Conservation (phyloP, 2,113 vertebrate genomes). For the Oncorhynchus clarkii region DNA sequence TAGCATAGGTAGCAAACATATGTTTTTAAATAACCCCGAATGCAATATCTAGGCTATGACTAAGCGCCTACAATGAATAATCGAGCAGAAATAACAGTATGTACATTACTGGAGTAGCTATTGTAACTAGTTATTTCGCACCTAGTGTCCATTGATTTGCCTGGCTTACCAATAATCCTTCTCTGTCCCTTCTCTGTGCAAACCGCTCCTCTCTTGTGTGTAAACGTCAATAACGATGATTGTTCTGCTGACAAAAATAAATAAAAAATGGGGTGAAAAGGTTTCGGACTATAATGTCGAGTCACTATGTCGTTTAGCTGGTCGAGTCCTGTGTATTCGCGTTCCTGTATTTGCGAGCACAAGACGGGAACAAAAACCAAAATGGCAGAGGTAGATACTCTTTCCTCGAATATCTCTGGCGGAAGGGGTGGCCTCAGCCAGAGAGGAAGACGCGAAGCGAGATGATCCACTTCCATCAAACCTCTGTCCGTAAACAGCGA, state of each 20-base stretch:
- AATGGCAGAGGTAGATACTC: slow-evolving; percentile 70
- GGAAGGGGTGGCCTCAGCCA: no score
- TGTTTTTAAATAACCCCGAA: no score
- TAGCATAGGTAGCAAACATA: not conserved
- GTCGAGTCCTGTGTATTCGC: slow-evolving; percentile 56
- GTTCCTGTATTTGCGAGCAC: slow-evolving; percentile 69
- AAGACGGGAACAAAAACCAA: slow-evolving; percentile 83
- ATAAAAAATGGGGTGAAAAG: slow-evolving; percentile 24
- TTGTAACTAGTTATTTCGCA: slow-evolving; percentile 19
- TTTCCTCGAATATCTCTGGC: no score
- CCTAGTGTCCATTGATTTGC: slow-evolving; percentile 63
- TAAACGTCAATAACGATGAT: slow-evolving; percentile 44
- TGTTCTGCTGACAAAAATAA: slow-evolving; percentile 28
- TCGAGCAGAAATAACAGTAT: not conserved
- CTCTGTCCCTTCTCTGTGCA: slow-evolving; percentile 75
- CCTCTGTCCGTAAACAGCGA: no score
- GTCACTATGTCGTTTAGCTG: slow-evolving; percentile 61
- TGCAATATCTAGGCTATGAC: not conserved
- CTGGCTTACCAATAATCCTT: slow-evolving; percentile 82
- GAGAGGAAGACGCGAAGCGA: no score
- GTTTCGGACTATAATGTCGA: slow-evolving; percentile 72
- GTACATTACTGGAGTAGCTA: slow-evolving; percentile 25
- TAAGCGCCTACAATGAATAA: not conserved
- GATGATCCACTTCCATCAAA: no score
- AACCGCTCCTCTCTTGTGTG: slow-evolving; percentile 73